Percentiles rank a stretch among this genome's conserved stretches.
phyloP scores from a whole-genome alignment of 2,888 invertebrate species.

The Cataglyphis altisquamis region DNA sequence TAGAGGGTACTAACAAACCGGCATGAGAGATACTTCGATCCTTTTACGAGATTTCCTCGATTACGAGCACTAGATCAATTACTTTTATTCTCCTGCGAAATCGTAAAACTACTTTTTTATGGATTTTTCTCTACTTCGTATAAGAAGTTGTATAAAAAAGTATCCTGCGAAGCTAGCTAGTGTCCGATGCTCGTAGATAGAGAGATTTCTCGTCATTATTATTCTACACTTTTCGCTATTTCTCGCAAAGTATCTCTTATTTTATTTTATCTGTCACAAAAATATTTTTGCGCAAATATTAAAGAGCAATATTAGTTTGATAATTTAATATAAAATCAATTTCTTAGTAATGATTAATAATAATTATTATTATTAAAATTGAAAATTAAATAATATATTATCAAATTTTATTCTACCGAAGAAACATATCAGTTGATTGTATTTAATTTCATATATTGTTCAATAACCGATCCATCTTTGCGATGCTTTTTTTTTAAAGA shows the following conservation, averaged over 20 bases:
- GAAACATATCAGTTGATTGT: not conserved
- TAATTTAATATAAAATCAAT: not conserved
- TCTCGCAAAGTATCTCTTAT: not conserved
- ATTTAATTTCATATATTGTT: not conserved
- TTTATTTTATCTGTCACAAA: not conserved
- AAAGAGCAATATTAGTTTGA: not conserved
- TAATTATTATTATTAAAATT: not conserved
- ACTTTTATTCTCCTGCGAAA: not conserved
- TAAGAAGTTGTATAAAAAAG: not conserved
- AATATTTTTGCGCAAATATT: not conserved
- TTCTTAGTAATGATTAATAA: not conserved
- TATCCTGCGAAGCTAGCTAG: not conserved
- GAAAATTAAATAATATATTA: not conserved
- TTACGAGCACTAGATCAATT: slow-evolving; percentile 4
- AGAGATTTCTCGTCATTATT: slow-evolving; percentile 16
- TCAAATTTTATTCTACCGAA: not conserved
- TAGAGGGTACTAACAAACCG: slow-evolving; percentile 12
- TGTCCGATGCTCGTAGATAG: not conserved
- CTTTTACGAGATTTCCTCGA: slow-evolving; percentile 31
- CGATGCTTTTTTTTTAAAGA: not conserved
- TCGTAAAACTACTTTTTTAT: slow-evolving; percentile 33
- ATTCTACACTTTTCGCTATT: not conserved
- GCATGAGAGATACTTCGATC: not conserved
- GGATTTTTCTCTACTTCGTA: slow-evolving; percentile 1
- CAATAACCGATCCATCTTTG: not conserved